Evolutionary conservation across 2,888 invertebrate genomes (phyloP).

Genomic region (Drosophila seclusa): DNA sequence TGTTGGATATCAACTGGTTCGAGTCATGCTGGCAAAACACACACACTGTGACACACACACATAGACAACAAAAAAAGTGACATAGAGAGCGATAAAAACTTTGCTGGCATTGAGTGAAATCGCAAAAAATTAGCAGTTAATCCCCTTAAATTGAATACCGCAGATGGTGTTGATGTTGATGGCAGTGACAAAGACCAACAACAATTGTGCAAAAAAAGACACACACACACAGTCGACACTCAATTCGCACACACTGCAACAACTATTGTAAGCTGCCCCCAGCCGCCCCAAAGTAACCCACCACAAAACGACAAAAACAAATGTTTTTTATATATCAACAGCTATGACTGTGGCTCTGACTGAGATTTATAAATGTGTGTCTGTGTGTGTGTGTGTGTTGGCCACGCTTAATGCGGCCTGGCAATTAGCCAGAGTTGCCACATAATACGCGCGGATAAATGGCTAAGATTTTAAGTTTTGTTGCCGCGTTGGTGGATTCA

Average conservation of each 20-base stretch:
- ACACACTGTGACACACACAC: slow-evolving; percentile 3
- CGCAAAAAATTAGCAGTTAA: slow-evolving; percentile 83
- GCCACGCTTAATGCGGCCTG: slow-evolving; percentile 74
- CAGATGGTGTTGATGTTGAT: slow-evolving; percentile 76
- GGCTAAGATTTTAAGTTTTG: slow-evolving; percentile 81
- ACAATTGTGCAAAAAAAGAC: slow-evolving; percentile 9
- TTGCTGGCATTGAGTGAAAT: slow-evolving; percentile 75
- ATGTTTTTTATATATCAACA: slow-evolving; percentile 16
- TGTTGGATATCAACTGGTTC: slow-evolving; percentile 46
- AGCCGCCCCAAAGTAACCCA: slow-evolving; percentile 29
- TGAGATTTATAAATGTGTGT: slow-evolving; percentile 12
- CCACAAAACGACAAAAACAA: slow-evolving; percentile 42
- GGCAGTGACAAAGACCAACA: slow-evolving; percentile 55
- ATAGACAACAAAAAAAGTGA: slow-evolving; percentile 2
- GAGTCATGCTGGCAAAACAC: slow-evolving; percentile 12
- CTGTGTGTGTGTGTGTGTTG: slow-evolving; percentile 35
- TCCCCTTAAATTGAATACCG: slow-evolving; percentile 84
- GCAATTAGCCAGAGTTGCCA: slow-evolving; percentile 83
- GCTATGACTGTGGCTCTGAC: neutral
- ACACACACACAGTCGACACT: slow-evolving; percentile 28
- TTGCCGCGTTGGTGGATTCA: slow-evolving; percentile 47
- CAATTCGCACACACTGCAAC: slow-evolving; percentile 49
- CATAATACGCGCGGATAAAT: slow-evolving; percentile 83
- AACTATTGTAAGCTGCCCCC: slow-evolving; percentile 22
- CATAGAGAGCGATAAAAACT: slow-evolving; percentile 36